Base-by-base conservation (phyloP, 2,888 invertebrate species). In the Xestobium rufovillosum region DNA sequence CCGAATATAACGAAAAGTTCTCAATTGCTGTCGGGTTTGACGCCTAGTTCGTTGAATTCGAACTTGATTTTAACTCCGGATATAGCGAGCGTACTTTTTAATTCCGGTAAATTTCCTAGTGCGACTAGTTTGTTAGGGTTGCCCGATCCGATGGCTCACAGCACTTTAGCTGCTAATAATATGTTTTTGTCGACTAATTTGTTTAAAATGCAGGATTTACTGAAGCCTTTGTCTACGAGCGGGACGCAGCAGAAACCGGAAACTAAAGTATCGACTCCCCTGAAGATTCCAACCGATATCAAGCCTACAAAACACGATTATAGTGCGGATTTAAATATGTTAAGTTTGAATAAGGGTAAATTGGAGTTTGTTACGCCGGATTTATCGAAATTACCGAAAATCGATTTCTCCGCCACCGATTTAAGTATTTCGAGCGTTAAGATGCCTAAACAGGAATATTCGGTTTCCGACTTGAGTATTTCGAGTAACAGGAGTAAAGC, bases 101-200 rank as follows among this genome's bases (percentile, higher is more conserved):
- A 75, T 36, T 73, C 76, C 1, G 77, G 75, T 28, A 78, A 76
- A 60, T 78, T 76, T 55, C 76, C 77, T 2, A 73, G 71, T 46
- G 71, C 74, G 9, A 74, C 73, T 12, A 60, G 72, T 28, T 67
- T 80, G 34, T 64, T 80, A 19, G 76, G 76, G 3, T 76, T 82
- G 48, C 80, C 83, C 0, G 86, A 86, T 62, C 82, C 84, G 0
- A 73, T 86, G 67, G 78, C 83, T 0, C 82, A 83, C 55, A 76
- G 81, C 8, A 81, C 82, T 15, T 65, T 84, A 45, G 78, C 81
- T 4, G 80, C 84, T 1, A 82, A 82, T 52, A 86, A 84, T 56
- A 80, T 86, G 72, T 87, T 85, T 47, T 69, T 86, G 50, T 76
- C 83, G 4, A 79, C 80, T 19, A 65, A 65, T 44, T 61, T 82